These are phyloP conservation scores for Trichechus manatus DNA, from an alignment of 2,113 vertebrate genomes.

Conservation along the genomic window DNA sequence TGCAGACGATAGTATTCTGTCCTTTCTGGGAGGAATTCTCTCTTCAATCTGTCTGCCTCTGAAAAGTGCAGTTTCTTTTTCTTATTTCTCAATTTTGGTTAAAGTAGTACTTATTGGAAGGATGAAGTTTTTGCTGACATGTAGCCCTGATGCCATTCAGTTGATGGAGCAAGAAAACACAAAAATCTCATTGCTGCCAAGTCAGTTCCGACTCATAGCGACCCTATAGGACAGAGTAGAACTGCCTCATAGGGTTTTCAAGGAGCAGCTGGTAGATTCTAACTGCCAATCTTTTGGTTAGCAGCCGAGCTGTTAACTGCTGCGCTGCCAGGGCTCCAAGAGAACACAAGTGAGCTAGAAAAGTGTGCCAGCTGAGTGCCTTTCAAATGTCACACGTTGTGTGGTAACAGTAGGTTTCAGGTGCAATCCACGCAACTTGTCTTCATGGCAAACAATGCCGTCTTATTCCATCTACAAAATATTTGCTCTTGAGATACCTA, in stretches of 20 bases:
- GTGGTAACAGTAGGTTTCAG: background rate
- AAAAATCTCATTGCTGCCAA: no score
- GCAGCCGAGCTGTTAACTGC: no score
- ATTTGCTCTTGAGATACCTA: conserved; percentile 49
- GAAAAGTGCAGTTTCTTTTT: conserved; percentile 65
- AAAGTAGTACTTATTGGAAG: background rate
- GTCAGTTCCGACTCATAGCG: no score
- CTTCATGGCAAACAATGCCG: background rate
- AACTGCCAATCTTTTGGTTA: no score
- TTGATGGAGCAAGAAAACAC: background rate
- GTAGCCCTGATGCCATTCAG: background rate
- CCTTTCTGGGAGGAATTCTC: conserved; percentile 62
- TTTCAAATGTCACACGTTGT: background rate
- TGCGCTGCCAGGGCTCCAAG: no score
- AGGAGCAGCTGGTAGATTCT: no score
- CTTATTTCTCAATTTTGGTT: conserved; percentile 57
- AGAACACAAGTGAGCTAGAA: conserved; percentile 34
- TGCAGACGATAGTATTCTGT: conserved; percentile 30
- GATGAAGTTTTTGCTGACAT: conserved; percentile 19
- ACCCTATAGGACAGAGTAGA: no score
- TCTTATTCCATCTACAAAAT: conserved; percentile 3
- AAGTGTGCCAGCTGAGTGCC: background rate
- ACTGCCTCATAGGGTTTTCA: no score
- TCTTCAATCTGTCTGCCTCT: conserved; percentile 40
- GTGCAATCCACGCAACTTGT: background rate